Conservation (phyloP, 2,888 invertebrate genomes). For the Autographa pulchrina region DNA sequence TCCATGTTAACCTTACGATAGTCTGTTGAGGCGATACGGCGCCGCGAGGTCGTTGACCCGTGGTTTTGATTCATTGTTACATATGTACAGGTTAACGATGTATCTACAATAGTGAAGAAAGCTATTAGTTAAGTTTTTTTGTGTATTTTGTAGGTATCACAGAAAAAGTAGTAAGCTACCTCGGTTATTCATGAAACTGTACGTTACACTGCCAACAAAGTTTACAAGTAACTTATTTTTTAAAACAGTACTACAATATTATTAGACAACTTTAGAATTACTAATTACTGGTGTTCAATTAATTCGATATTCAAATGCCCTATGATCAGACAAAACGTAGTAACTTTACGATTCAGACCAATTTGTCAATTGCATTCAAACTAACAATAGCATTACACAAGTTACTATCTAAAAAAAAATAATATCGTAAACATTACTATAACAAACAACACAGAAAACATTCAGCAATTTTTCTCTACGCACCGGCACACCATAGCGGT, state of each 20-base stretch:
- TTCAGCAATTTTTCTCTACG: neutral
- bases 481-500: constrained; percentile 12
- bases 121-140: neutral
- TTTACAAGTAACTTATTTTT: too few relatives aligned
- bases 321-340: too few relatives aligned
- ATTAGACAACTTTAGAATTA: too few relatives aligned
- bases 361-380: too few relatives aligned
- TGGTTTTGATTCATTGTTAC: constrained; percentile 39
- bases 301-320: too few relatives aligned
- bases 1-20: constrained; percentile 40
- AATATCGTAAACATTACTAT: neutral
- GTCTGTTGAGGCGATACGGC: constrained; percentile 47
- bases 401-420: too few relatives aligned
- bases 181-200: too few relatives aligned
- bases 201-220: too few relatives aligned
- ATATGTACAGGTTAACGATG: constrained; percentile 9
- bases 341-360: too few relatives aligned
- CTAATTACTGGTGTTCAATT: too few relatives aligned
- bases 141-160: neutral
- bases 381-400: too few relatives aligned
- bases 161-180: neutral
- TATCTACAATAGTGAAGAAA: neutral
- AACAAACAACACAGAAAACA: neutral
- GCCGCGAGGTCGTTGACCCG: constrained; percentile 41
- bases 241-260: too few relatives aligned